Conservation (phyloP, 2,113 vertebrate genomes). For the Alosa alosa region DNA sequence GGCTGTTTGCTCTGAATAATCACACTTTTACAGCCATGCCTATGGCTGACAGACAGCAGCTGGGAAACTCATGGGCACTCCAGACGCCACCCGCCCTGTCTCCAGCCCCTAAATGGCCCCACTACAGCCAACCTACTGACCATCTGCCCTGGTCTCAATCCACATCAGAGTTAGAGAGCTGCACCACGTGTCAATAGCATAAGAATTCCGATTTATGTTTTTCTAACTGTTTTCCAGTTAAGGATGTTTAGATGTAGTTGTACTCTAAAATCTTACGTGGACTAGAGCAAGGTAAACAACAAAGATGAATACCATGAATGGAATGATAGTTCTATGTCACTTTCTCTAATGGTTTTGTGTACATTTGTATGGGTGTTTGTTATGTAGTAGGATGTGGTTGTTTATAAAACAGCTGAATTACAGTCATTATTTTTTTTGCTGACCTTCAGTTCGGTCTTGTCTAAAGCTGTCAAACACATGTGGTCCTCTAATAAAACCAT, state of each 20-base stretch:
- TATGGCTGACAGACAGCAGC: conserved; percentile 23
- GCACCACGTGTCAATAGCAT: background rate
- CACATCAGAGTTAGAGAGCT: background rate
- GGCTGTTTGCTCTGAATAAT: conserved; percentile 17
- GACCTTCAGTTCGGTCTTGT: conserved; percentile 8
- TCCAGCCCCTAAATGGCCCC: background rate
- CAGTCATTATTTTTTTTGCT: background rate
- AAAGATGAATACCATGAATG: background rate
- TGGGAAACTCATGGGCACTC: conserved; percentile 3
- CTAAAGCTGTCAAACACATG: background rate
- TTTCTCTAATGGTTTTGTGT: background rate
- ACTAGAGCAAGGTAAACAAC: background rate
- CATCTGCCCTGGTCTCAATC: background rate
- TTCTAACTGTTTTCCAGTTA: background rate
- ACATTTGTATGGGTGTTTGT: background rate
- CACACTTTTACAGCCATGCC: conserved; percentile 8
- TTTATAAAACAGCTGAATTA: background rate
- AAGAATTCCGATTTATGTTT: background rate
- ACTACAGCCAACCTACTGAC: background rate
- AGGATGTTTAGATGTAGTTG: background rate
- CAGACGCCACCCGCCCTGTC: background rate
- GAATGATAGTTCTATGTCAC: background rate
- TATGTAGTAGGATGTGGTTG: conserved; percentile 1
- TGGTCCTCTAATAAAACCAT: conserved; percentile 14
- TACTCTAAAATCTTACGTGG: background rate